Percentiles rank a stretch among this genome's conserved stretches.
phyloP scores from a whole-genome alignment of 2,797 vertebrate species.

The Aphelocoma californica region DNA sequence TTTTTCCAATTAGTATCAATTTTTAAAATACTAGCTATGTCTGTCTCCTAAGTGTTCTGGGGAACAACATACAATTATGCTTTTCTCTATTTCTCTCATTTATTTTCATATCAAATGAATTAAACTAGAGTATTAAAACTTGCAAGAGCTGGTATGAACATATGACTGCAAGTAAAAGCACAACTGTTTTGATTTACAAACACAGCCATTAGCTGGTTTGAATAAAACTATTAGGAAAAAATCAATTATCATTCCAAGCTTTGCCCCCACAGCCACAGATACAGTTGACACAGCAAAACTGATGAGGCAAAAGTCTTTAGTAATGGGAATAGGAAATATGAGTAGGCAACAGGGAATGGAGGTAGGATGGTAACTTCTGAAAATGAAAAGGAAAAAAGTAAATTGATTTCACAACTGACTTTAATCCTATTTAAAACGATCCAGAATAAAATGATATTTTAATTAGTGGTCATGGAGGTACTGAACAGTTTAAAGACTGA shows the following conservation, averaged over 20 bases:
- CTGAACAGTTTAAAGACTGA: neutral
- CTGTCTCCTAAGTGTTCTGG: neutral
- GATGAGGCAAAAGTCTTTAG: neutral
- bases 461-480: neutral
- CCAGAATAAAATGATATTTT: neutral
- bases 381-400: neutral
- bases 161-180: neutral
- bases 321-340: neutral
- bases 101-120: neutral
- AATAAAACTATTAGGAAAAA: neutral
- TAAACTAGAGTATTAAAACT: neutral
- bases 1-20: neutral
- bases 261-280: neutral
- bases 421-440: neutral
- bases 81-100: neutral
- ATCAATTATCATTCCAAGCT: neutral
- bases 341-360: neutral
- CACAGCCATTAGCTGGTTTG: neutral
- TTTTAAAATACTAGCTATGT: neutral
- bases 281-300: neutral
- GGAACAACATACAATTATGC: neutral
- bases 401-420: neutral
- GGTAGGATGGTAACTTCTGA: neutral
- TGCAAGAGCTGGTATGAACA: neutral
- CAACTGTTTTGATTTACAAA: neutral